These are phyloP conservation scores for Dromaius novaehollandiae DNA, from an alignment of 2,113 vertebrate species.

Conservation along the genomic window DNA sequence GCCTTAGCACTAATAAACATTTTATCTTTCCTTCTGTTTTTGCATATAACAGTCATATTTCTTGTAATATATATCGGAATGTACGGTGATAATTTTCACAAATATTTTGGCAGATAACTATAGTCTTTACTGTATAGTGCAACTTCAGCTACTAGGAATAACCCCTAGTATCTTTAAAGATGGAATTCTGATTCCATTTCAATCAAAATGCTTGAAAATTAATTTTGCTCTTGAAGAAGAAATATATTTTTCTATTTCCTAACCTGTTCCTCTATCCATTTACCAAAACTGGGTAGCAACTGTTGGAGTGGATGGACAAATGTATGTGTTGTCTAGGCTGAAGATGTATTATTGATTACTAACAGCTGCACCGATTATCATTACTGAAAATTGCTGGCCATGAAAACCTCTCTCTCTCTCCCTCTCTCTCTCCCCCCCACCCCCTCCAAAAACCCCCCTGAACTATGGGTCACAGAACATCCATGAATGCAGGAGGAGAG, in stretches of 20 bases:
- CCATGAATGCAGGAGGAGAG: not conserved
- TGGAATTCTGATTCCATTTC: not conserved
- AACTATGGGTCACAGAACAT: not conserved
- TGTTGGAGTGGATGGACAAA: not conserved
- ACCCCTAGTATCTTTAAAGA: not conserved
- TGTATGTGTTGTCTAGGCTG: not conserved
- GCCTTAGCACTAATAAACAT: not conserved
- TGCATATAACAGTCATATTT: not conserved
- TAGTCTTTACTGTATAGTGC: too few relatives aligned
- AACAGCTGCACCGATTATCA: conserved; percentile 13
- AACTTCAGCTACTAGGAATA: too few relatives aligned
- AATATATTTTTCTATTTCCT: not conserved
- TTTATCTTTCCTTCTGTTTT: not conserved
- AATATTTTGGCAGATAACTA: not conserved
- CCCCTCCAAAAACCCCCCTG: not conserved
- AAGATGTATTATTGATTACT: conserved; percentile 25
- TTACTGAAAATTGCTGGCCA: not conserved
- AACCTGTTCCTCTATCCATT: not conserved
- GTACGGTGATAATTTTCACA: not conserved
- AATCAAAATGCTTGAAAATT: not conserved
- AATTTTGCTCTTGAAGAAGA: not conserved
- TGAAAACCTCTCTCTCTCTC: not conserved
- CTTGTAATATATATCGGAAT: not conserved
- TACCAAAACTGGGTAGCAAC: not conserved
- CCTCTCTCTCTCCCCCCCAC: not conserved